Base-by-base conservation (phyloP, 2,113 vertebrate genomes). In the Oreochromis tanganicae region DNA sequence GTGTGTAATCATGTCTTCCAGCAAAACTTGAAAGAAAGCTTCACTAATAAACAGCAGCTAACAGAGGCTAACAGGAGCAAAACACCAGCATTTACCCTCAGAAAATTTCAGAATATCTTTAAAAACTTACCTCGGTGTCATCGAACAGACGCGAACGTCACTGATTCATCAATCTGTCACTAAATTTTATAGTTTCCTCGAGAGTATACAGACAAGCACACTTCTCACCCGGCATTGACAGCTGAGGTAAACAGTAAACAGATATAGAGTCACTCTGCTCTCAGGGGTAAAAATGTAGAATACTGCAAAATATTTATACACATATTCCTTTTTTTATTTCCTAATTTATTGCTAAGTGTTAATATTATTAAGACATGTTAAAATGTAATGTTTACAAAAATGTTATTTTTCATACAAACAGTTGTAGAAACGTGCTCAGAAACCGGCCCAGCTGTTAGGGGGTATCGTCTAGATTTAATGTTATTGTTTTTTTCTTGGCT, bases 361-460 rank as follows among this genome's bases (percentile, higher is more conserved):
- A 41, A 68, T 21, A 68, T 41, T 68, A 41, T 41, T 1, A 21
- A 68, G 41, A 68, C 7, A 68, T 24, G 11, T 24, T 41, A 14
- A 68, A 68, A 68, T 68, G 17, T 68, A 68, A 41, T 21, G 36
- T 68, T 13, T 41, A 68, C 19, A 68, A 68, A 38, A 66, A 66
- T 38, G 19, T 38, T 68, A 11, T 68, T 68, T 68, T 0, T 68
- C 36, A 68, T 41, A 24, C n/a, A 68, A 68, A 41, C 36, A 14
- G 63, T 21, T 36, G 63, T 68, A 68, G 36, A 66, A 66, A 66
- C 10, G 0, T 63, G 59, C 32, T 12, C n/a, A 27, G 27, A 27
- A 27, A 66, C 61, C 1, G 2, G 9, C 59, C 59, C 5, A 0
- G 32, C 17, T 36, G 32, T 66, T 66, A n/a, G 19, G 0, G 63